These are phyloP conservation scores for Patagioenas fasciata DNA, from an alignment of 2,113 vertebrate species.

Conservation along the genomic window DNA sequence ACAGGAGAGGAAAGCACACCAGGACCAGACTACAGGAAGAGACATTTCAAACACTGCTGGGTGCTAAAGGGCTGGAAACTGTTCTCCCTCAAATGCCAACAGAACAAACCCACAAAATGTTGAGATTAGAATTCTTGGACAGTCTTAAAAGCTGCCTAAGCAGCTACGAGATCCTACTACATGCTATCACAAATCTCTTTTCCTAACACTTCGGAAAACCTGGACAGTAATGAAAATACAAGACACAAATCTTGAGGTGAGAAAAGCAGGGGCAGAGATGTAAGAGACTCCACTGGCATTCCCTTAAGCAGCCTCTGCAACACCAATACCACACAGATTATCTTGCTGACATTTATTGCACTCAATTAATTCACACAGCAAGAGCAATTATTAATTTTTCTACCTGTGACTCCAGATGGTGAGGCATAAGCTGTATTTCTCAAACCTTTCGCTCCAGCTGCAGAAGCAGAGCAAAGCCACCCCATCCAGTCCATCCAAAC, in stretches of 20 bases:
- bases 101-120: neutral
- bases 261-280: neutral
- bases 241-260: neutral
- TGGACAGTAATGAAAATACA: neutral
- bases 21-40: neutral
- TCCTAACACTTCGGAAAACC: neutral
- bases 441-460: neutral
- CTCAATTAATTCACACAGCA: neutral
- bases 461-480: neutral
- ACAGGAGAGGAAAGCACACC: neutral
- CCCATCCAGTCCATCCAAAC: neutral
- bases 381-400: neutral
- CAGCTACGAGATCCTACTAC: neutral
- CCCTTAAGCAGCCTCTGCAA: accelerated
- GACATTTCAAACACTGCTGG: neutral
- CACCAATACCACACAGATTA: neutral
- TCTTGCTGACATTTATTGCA: neutral
- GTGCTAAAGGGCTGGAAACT: neutral
- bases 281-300: neutral
- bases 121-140: neutral
- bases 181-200: neutral
- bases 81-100: neutral
- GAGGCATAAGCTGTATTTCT: neutral
- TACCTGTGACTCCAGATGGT: neutral
- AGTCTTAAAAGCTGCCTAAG: neutral